Base-by-base conservation (phyloP, 2,113 vertebrate genomes). In the Salvator merianae region DNA sequence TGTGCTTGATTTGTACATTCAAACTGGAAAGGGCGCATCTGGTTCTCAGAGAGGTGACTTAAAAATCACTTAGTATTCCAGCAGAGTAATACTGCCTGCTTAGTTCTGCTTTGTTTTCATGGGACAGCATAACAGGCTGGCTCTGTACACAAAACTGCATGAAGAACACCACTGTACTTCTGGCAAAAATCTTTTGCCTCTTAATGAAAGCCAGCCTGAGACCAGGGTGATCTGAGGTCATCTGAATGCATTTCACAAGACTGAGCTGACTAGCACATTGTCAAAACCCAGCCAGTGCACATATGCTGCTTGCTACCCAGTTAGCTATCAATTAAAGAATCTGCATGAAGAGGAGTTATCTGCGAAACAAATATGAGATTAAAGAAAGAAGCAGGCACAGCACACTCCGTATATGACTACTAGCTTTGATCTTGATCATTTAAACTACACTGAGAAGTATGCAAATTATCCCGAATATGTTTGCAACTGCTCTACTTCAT, bases 151-250 rank as follows among this genome's bases (percentile, higher is more conserved):
- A 20, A 28, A 76, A 38, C 0, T 79, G 13, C 1, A 24, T 43
- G 62, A 89, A 71, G 36, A 4, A 16, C 36, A 65, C 62, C 63
- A 77, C 65, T 53, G 20, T 40, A 62, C 50, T 38, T 73, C 73
- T 47, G 63, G 40, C 63, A 70, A 69, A n/a, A 73, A 36, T 36
- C 36, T 2, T 22, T 69, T 2, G 69, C 72, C 63, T 86, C 40
- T 70, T 65, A 73, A 65, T 79, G 36, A 80, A 70, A 79, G 30
- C 55, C 72, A 79, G 40, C 32, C n/a, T 43, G 77, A 75, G 82
- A 62, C n/a, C 80, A 86, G 86, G 62, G 62, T 43, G 87, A 86
- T 40, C 3, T 32, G 55, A 81, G 83, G 73, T 5, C 81, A 40
- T 22, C 59, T 83, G 34, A 87, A 55, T 84, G 59, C 9, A 30